A percentile compares a stretch with the other conserved stretches of the same genome.
Conservation (phyloP, 2,888 invertebrate genomes). For the Nezara viridula region DNA sequence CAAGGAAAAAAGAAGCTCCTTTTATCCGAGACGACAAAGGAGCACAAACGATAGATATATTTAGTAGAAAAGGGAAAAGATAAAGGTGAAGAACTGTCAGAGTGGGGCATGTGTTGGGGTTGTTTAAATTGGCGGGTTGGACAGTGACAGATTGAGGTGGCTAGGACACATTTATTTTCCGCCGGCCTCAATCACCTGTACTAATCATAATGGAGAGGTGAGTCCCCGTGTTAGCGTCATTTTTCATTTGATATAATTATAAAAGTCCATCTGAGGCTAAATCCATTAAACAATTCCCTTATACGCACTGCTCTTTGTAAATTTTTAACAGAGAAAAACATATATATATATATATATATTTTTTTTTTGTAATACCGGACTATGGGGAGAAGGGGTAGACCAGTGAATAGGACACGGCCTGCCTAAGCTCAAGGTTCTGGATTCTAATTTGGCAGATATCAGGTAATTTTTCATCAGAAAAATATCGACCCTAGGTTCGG, state of each 20-base stretch:
- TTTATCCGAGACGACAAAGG: constrained; percentile 7
- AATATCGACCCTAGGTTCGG: too few relatives aligned
- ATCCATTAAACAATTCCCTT: neutral
- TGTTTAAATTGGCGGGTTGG: constrained; percentile 14
- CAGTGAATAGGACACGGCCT: too few relatives aligned
- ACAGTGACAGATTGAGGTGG: neutral
- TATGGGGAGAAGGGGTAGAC: too few relatives aligned
- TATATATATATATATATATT: too few relatives aligned
- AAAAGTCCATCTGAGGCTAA: neutral
- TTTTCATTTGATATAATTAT: constrained; percentile 39
- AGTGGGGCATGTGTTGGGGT: neutral
- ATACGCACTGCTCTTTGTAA: neutral
- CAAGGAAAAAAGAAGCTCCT: neutral
- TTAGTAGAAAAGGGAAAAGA: neutral
- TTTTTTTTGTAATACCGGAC: too few relatives aligned
- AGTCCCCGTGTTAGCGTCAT: neutral
- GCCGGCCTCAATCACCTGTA: neutral
- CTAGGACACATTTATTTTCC: neutral
- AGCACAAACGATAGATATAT: neutral
- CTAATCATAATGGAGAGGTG: constrained; percentile 31
- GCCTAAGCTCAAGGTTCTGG: too few relatives aligned
- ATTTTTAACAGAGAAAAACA: neutral
- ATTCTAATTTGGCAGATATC: too few relatives aligned
- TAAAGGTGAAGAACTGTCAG: constrained; percentile 11
- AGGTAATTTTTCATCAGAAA: too few relatives aligned